Percentiles rank a stretch among this genome's conserved stretches.
Conservation (phyloP, 1,140 invertebrate species). For the Kradibia gibbosae region DNA sequence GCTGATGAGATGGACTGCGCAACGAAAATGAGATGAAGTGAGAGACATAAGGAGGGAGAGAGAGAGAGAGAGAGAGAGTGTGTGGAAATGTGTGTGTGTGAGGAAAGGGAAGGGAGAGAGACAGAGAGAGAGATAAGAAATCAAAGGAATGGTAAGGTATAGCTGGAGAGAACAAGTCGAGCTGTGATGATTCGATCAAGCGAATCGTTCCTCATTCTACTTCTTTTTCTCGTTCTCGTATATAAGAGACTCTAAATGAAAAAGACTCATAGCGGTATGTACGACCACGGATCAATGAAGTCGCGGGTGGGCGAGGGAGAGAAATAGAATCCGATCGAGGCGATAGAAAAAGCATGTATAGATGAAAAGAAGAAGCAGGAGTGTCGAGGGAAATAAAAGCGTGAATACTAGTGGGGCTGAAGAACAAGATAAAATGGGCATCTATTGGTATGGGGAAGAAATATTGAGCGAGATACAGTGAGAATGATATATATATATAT, state of each 20-base stretch:
- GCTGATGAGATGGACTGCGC: background rate
- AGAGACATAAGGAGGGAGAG: background rate
- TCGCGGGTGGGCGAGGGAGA: background rate
- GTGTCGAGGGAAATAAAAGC: constrained; percentile 51
- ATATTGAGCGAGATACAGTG: background rate
- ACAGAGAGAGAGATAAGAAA: background rate
- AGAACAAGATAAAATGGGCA: constrained; percentile 34
- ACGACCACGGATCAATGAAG: constrained; percentile 38
- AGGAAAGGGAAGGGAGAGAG: background rate
- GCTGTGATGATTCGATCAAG: constrained; percentile 22
- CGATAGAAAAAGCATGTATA: constrained; percentile 18
- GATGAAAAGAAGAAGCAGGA: constrained; percentile 44
- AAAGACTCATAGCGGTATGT: constrained; percentile 40
- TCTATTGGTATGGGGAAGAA: background rate
- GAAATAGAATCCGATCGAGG: constrained; percentile 33
- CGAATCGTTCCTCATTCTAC: constrained; percentile 23
- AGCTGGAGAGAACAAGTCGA: background rate
- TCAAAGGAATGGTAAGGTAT: constrained; percentile 4
- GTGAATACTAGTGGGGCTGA: constrained; percentile 8
- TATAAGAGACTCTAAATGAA: constrained; percentile 24
- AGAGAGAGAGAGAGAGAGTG: background rate
- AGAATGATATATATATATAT: too few species aligned
- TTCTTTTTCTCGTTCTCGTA: constrained; percentile 1
- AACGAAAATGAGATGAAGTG: too few species aligned
- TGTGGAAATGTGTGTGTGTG: background rate